Evolutionary conservation across 2,888 invertebrate genomes (phyloP), one percentile per base, ranked within the genome.

Genomic region (Aphodius sticticus): DNA sequence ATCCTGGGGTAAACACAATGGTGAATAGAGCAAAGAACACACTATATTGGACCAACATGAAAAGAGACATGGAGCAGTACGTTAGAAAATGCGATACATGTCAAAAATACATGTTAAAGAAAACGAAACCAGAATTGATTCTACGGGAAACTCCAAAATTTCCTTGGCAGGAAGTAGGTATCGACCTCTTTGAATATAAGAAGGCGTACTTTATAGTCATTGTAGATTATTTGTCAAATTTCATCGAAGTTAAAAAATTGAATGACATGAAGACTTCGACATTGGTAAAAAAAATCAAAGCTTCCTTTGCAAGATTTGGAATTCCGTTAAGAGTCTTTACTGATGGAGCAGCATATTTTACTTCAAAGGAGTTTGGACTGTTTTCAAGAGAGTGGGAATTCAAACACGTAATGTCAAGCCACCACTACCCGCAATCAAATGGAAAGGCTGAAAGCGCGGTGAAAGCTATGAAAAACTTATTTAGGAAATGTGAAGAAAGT

Each of bases 261-360:
- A 71, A 4, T 3, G 15, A 71, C 15, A 15, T 71, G 15, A n/a
- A 6, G 15, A 71, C n/a, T 71, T 26, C 16, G 12, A 71, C 71
- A 6, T 4, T 71, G 5, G 15, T 71, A 15, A n/a, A 16, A n/a
- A 71, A 71, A 6, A 71, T 16, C 12, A 16, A 71, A 16, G 71
- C 12, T 14, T 2, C 6, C 4, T 71, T 71, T 71, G 16, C 71
- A 12, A 12, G 71, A n/a, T 16, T 6, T 16, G 71, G 71, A 16
- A 71, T 71, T 26, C 71, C 71, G 15, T 71, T 71, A 71, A 26
- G 12, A 16, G 71, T 71, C 2, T 71, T 16, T 16, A 71, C 71
- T 71, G 71, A 71, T 71, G 71, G 71, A 26, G 71, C 71, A 12
- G 12, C 16, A 71, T 71, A 71, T 16, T 71, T 71, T 6, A 71